Evolutionary conservation across 2,888 invertebrate genomes (phyloP).

Genomic region (Tridacna gigas): DNA sequence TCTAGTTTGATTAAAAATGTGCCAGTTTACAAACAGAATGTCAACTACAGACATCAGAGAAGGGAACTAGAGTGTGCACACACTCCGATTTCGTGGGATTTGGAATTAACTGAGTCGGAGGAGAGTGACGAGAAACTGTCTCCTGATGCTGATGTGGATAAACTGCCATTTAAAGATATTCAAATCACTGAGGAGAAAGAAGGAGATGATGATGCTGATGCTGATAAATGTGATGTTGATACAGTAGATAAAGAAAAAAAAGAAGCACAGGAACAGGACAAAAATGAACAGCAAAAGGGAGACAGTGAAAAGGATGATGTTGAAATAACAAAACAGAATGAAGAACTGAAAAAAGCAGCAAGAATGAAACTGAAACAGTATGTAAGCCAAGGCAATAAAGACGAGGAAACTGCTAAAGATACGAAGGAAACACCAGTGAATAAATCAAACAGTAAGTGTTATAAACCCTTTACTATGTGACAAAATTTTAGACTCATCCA

Average conservation of each 20-base stretch:
- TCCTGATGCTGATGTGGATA: slow-evolving; percentile 50
- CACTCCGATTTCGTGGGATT: slow-evolving; percentile 75
- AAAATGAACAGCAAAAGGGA: slow-evolving; percentile 4
- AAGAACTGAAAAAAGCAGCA: slow-evolving; percentile 61
- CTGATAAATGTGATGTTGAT: slow-evolving; percentile 43
- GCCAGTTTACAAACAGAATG: slow-evolving; percentile 71
- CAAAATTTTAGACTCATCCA: too few species aligned
- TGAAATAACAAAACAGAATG: slow-evolving; percentile 58
- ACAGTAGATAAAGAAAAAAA: slow-evolving; percentile 56
- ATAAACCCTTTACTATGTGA: background rate
- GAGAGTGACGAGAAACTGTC: slow-evolving; percentile 58
- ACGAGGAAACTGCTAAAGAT: slow-evolving; percentile 24
- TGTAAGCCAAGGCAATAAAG: slow-evolving; percentile 64
- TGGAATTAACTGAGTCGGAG: slow-evolving; percentile 49
- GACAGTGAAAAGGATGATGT: slow-evolving; percentile 31
- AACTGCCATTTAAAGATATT: slow-evolving; percentile 56
- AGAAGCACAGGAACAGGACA: slow-evolving; percentile 46
- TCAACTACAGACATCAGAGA: slow-evolving; percentile 71
- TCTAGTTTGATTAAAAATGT: slow-evolving; percentile 69
- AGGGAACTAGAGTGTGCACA: slow-evolving; percentile 75
- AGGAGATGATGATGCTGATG: slow-evolving; percentile 41
- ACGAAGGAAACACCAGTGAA: background rate
- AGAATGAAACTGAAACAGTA: slow-evolving; percentile 69
- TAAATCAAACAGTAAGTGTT: background rate
- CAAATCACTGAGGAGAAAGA: slow-evolving; percentile 59